Evolutionary conservation across 2,113 vertebrate genomes (phyloP), one percentile per base, ranked within the genome.

Genomic region (Thalassoma bifasciatum): DNA sequence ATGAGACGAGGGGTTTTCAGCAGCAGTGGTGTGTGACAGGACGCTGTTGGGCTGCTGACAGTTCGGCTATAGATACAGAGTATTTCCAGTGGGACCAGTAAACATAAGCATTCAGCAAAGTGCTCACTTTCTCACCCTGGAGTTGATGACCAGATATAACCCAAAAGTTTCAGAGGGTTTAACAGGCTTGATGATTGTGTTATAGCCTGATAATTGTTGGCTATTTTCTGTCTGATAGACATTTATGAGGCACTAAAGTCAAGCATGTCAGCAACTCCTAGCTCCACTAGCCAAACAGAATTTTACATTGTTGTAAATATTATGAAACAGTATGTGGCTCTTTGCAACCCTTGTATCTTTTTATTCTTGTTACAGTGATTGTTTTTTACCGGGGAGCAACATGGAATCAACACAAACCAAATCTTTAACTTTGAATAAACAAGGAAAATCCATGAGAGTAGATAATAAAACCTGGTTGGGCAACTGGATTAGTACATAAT

Each of bases 1-100:
- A 79, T 70, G 75, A 86, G 69, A 72, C 63, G 24, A 38, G 60
- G 66, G 49, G 70, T 71, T 91, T 90, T 90, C 70, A 78, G 77
- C 79, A 64, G 47, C 83, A 78, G 67, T 61, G 58, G 56, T 78
- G 80, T 82, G 77, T 90, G 86, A 86, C 77, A 56, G 79, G 60
- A 53, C 23, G 36, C 77, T 53, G 46, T 22, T 53, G 66, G 59
- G 30, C 52, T 66, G 77, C 58, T 67, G 78, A 86, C 81, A 75
- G 72, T 69, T 77, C 16, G 59, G 38, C 51, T 49, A 10, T 71
- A 46, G 60, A 69, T 69, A 56, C 68, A 64, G 16, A 68, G 36
- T 64, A 51, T 79, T 74, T 58, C 22, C 26, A 77, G 12, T 4
- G 13, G 38, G 44, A 77, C 19, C 14, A 9, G 40, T 63, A 24